A percentile compares a stretch with the other conserved stretches of the same genome.
Evolutionary conservation across 2,797 vertebrate genomes (phyloP).

Genomic region (Xenopus petersii): DNA sequence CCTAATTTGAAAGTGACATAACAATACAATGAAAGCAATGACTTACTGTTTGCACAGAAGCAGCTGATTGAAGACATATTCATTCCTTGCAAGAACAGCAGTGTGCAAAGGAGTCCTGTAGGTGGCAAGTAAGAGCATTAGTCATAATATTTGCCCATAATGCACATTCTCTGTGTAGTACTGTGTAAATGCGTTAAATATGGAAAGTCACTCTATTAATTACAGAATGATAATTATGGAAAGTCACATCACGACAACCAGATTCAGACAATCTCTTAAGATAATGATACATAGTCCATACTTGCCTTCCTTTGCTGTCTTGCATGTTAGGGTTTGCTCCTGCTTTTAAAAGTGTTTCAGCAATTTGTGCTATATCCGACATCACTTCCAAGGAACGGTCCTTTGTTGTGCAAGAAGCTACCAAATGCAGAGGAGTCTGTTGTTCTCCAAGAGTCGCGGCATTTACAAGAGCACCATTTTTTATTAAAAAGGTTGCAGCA

Average conservation of each 20-base stretch:
- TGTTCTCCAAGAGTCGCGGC: slow-evolving; percentile 87
- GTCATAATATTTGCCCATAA: too few species aligned
- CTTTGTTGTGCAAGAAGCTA: slow-evolving; percentile 87
- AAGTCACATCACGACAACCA: too few species aligned
- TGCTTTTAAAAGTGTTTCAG: slow-evolving; percentile 85
- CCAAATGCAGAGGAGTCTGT: slow-evolving; percentile 92
- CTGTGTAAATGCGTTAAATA: too few species aligned
- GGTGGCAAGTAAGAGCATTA: neutral
- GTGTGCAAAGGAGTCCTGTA: slow-evolving; percentile 87
- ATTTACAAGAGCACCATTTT: slow-evolving; percentile 88
- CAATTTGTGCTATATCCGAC: slow-evolving; percentile 86
- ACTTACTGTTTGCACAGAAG: slow-evolving; percentile 96
- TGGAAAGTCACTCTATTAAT: too few species aligned
- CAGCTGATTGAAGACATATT: slow-evolving; percentile 90
- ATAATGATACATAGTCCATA: neutral
- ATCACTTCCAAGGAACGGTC: slow-evolving; percentile 82
- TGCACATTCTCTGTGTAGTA: too few species aligned
- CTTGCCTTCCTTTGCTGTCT: slow-evolving; percentile 89
- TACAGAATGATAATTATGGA: too few species aligned
- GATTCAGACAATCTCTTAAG: too few species aligned
- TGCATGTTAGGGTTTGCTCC: slow-evolving; percentile 97
- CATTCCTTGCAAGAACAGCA: slow-evolving; percentile 87
- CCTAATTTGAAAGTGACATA: too few species aligned
- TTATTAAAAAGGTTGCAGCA: slow-evolving; percentile 90
- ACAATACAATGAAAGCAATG: neutral